Evolutionary conservation across 2,113 vertebrate genomes (phyloP).

Genomic region (Ptyas mucosa): DNA sequence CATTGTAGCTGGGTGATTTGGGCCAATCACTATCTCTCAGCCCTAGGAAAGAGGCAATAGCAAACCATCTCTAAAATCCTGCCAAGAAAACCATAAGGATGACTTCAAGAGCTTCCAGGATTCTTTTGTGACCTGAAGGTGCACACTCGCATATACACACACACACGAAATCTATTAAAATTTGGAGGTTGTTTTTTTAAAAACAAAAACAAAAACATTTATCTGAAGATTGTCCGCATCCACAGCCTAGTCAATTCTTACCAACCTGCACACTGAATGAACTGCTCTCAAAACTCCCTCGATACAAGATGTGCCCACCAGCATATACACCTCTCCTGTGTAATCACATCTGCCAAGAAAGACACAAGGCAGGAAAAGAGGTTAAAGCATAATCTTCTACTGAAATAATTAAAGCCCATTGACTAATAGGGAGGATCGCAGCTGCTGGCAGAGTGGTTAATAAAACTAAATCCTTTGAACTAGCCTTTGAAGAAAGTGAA

Average conservation of each 20-base stretch:
- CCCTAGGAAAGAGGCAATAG: not conserved
- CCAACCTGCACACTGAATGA: not conserved
- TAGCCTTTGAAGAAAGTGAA: slow-evolving; percentile 24
- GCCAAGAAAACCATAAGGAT: not conserved
- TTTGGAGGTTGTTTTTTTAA: not conserved
- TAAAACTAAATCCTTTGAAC: slow-evolving; percentile 44
- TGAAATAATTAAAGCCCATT: slow-evolving; percentile 56
- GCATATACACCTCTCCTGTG: slow-evolving; percentile 24
- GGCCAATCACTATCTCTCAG: not conserved
- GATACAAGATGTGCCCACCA: slow-evolving; percentile 8
- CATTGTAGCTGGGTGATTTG: not conserved
- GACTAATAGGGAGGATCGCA: slow-evolving; percentile 53
- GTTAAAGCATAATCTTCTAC: slow-evolving; percentile 53
- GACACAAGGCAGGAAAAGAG: slow-evolving; percentile 44
- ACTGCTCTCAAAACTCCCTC: not conserved
- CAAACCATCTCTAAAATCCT: not conserved
- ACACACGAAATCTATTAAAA: not conserved
- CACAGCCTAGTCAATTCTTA: not conserved
- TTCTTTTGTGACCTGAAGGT: not conserved
- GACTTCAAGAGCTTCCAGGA: not conserved
- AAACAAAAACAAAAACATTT: not conserved
- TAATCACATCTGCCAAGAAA: slow-evolving; percentile 45
- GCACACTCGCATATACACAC: not conserved
- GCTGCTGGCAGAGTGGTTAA: slow-evolving; percentile 39
- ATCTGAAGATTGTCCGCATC: not conserved